These are phyloP conservation scores for Nixonia krombeini DNA, from an alignment of 1,140 invertebrate genomes.

Conservation along the genomic window DNA sequence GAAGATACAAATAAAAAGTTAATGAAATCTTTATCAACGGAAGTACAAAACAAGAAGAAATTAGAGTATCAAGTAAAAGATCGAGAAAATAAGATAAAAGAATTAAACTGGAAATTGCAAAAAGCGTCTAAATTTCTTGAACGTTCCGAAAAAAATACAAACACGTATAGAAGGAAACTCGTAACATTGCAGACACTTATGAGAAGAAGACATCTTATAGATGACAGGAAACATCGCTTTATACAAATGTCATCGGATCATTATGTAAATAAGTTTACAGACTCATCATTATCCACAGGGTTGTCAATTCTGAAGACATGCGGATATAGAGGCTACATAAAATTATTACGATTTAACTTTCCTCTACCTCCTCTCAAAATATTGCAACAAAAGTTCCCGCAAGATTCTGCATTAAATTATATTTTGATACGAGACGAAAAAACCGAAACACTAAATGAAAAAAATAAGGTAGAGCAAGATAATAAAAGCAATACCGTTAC, in stretches of 20 bases:
- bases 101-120: conserved; percentile 65
- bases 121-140: conserved; percentile 66
- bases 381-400: conserved; percentile 13
- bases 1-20: conserved; percentile 60
- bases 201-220: conserved; percentile 49
- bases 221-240: conserved; percentile 52
- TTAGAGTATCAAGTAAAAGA: conserved; percentile 55
- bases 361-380: conserved; percentile 52
- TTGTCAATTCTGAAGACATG: conserved; percentile 53
- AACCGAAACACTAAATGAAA: no score
- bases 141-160: conserved; percentile 62
- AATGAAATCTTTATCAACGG: conserved; percentile 53
- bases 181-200: conserved; percentile 58
- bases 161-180: conserved; percentile 61
- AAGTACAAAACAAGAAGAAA: conserved; percentile 55
- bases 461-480: conserved; percentile 6
- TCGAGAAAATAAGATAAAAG: conserved; percentile 62
- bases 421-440: no score
- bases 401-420: conserved; percentile 5
- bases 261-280: conserved; percentile 46
- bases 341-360: conserved; percentile 55
- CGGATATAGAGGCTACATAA: conserved; percentile 55
- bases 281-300: conserved; percentile 44
- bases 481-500: background rate
- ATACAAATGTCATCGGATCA: conserved; percentile 49